Evolutionary conservation across 2,113 vertebrate genomes (phyloP), one percentile per base, ranked within the genome.

Genomic region (Seriola dumerili): DNA sequence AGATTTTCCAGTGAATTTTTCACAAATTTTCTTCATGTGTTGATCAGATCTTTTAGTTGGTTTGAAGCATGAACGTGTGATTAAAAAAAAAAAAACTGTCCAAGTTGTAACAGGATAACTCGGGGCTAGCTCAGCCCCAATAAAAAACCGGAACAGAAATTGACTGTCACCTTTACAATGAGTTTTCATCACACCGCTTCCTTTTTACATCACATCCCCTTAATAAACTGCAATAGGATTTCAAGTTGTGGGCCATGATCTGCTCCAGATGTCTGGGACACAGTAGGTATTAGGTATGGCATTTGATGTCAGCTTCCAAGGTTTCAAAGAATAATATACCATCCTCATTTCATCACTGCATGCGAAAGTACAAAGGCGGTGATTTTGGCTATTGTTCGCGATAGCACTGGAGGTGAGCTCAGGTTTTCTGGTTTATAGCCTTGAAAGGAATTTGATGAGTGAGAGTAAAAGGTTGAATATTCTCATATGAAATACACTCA

Each of bases 161-260:
- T 62, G 25, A 16, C 55, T 44, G 52, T 75, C 81, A 78, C 80
- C 70, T 74, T 85, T 57, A 54, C 25, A 65, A 62, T 16, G 61
- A 78, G 40, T 69, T 84, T 88, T 83, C 70, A 77, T 85, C 80
- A 71, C 59, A 38, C 13, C 0, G 25, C 46, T 50, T 73, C 68
- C 44, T 81, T 80, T 79, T 86, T 77, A 80, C 76, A 77, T 83
- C 78, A 75, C 38, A 65, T 50, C 17, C 25, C 50, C 58, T 79
- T 66, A 62, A 71, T 81, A 77, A 91, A 84, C 62, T 84, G 75
- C 71, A 69, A 65, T 13, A 71, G 42, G 72, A 76, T 84, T 84
- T 81, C 67, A 83, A 36, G 58, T 74, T 83, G 72, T 69, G n/a
- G 64, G 44, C 58, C 32, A 72, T 57, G 61, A 80, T 84, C 77